Evolutionary conservation across 1,140 invertebrate genomes (phyloP).

Genomic region (Mya arenaria): DNA sequence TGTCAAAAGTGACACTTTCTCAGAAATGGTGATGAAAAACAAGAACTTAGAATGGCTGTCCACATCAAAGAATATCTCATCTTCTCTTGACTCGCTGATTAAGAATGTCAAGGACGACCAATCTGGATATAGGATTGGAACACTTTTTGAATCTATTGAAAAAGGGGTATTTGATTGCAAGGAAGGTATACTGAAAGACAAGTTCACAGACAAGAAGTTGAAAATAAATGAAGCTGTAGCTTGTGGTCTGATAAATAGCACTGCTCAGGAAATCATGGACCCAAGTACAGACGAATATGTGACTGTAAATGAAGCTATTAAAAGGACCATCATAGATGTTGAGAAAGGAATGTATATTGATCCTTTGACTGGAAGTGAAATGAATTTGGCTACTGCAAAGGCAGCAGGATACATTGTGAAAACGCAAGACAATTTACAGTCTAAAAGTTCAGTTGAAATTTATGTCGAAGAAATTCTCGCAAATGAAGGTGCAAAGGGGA

Average conservation of each 20-base stretch:
- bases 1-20: constrained; percentile 51
- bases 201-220: constrained; percentile 82
- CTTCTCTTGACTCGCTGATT: constrained; percentile 72
- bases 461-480: constrained; percentile 73
- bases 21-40: constrained; percentile 41
- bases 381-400: constrained; percentile 65
- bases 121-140: constrained; percentile 59
- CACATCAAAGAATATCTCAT: constrained; percentile 64
- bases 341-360: constrained; percentile 39
- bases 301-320: constrained; percentile 54
- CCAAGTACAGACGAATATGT: constrained; percentile 57
- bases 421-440: constrained; percentile 53
- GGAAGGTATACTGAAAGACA: constrained; percentile 86
- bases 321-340: constrained; percentile 47
- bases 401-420: constrained; percentile 69
- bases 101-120: constrained; percentile 59
- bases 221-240: constrained; percentile 85
- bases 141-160: constrained; percentile 69
- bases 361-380: constrained; percentile 49
- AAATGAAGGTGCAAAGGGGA: constrained; percentile 65
- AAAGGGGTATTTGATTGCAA: constrained; percentile 67
- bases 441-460: constrained; percentile 72
- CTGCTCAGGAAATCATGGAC: constrained; percentile 65
- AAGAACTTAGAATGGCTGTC: constrained; percentile 48
- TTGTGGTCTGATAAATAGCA: constrained; percentile 80